Conservation (phyloP, 2,797 vertebrate genomes). For the Hypotaenidia okinawae region DNA sequence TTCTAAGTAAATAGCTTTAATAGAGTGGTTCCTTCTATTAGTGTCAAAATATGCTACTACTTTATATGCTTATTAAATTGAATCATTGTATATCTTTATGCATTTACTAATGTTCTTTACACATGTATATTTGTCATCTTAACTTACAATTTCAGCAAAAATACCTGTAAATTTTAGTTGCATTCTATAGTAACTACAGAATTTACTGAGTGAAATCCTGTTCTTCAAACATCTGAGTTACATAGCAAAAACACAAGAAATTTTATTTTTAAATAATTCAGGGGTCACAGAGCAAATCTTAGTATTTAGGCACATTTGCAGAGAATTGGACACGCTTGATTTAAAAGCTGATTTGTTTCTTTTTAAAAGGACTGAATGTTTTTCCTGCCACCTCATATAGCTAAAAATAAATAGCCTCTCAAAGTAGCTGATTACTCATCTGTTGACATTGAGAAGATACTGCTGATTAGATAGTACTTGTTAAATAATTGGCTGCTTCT, state of each 20-base stretch:
- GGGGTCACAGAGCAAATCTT: background rate
- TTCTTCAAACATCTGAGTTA: background rate
- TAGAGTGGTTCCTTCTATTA: background rate
- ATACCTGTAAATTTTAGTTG: background rate
- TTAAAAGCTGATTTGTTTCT: background rate
- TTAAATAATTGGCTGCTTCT: background rate
- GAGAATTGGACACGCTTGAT: background rate
- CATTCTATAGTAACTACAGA: background rate
- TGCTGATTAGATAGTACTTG: background rate
- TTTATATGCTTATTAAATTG: background rate
- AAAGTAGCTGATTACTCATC: slow-evolving; percentile 56
- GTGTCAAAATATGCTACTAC: background rate
- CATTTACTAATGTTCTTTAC: background rate
- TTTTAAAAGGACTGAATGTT: background rate
- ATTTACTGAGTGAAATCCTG: background rate
- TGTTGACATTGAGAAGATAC: slow-evolving; percentile 30
- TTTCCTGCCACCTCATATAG: background rate
- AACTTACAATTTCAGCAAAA: background rate
- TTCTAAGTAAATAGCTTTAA: background rate
- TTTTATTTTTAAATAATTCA: background rate
- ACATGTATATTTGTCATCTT: background rate
- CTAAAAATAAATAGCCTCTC: slow-evolving; percentile 52
- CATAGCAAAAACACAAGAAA: background rate
- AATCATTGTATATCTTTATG: background rate
- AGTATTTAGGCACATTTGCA: background rate